Percentiles rank a stretch among this genome's conserved stretches.
These are phyloP conservation scores for Drosophila eugracilis DNA, from an alignment of 1,140 invertebrate genomes.

Conservation along the genomic window DNA sequence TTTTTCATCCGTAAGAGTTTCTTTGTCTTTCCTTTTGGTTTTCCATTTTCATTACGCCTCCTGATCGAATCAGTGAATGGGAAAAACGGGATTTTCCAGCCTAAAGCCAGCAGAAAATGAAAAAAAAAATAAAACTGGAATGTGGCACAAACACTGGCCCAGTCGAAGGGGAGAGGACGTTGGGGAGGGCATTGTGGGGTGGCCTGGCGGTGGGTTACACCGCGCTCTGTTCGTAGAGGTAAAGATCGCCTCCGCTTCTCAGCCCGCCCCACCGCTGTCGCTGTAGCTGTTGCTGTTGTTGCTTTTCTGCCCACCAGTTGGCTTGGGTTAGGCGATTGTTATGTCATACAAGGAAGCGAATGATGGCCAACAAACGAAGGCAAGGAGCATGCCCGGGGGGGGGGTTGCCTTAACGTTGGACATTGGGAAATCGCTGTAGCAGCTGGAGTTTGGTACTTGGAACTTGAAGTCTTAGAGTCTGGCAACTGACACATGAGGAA, in stretches of 20 bases:
- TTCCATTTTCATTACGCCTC: slow-evolving; percentile 71
- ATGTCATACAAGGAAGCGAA: slow-evolving; percentile 82
- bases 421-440: slow-evolving; percentile 33
- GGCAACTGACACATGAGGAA: neutral
- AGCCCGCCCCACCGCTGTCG: slow-evolving; percentile 1
- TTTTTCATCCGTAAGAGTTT: neutral
- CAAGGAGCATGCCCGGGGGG: slow-evolving; percentile 4
- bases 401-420: slow-evolving; percentile 19
- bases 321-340: slow-evolving; percentile 60
- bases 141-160: slow-evolving; percentile 62
- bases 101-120: slow-evolving; percentile 30
- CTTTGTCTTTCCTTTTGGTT: slow-evolving; percentile 25
- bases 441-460: slow-evolving; percentile 25
- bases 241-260: slow-evolving; percentile 70
- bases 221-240: slow-evolving; percentile 61
- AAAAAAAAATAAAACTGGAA: no score
- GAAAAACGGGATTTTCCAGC: slow-evolving; percentile 77
- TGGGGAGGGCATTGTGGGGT: neutral
- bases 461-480: slow-evolving; percentile 10
- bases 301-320: slow-evolving; percentile 11
- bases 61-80: slow-evolving; percentile 81
- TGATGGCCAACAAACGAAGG: slow-evolving; percentile 65
- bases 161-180: neutral
- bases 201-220: slow-evolving; percentile 7
- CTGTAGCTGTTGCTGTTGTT: no score